Conservation (phyloP, 1,140 invertebrate species). For the Aleiodes sp. region DNA sequence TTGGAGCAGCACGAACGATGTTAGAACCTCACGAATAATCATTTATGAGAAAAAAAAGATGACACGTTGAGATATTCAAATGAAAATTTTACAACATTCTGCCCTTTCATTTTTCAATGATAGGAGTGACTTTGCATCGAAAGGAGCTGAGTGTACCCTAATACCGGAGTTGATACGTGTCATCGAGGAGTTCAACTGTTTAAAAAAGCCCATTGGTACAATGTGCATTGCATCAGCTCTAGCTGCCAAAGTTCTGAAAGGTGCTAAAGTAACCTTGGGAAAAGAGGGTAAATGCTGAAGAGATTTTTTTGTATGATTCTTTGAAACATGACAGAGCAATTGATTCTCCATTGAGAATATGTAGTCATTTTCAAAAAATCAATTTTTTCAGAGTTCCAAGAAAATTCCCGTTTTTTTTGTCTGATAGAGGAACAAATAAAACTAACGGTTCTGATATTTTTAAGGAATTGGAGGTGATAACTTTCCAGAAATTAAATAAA, state of each 20-base stretch:
- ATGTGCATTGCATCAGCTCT: conserved; percentile 72
- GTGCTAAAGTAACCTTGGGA: conserved; percentile 70
- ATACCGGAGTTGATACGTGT: conserved; percentile 65
- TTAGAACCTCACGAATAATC: conserved; percentile 53
- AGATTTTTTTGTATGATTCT: not conserved
- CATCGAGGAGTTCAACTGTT: conserved; percentile 68
- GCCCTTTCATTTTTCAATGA: conserved; percentile 34
- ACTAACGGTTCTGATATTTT: too few species aligned
- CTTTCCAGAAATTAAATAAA: too few species aligned
- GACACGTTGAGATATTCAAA: not conserved
- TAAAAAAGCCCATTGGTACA: conserved; percentile 70
- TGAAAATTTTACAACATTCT: not conserved
- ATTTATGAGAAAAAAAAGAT: not conserved
- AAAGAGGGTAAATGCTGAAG: conserved; percentile 51
- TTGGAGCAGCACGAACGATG: conserved; percentile 73
- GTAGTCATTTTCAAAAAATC: too few species aligned
- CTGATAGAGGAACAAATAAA: too few species aligned
- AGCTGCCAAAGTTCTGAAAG: conserved; percentile 66
- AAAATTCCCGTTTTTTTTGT: too few species aligned
- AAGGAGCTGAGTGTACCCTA: conserved; percentile 67
- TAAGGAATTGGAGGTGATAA: too few species aligned
- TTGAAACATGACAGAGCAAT: not conserved
- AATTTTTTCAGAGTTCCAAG: too few species aligned
- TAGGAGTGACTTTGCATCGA: conserved; percentile 70
- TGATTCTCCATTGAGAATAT: too few species aligned